phyloP scores from a whole-genome alignment of 2,113 vertebrate genomes.

The Andinoacara biseriatus region DNA sequence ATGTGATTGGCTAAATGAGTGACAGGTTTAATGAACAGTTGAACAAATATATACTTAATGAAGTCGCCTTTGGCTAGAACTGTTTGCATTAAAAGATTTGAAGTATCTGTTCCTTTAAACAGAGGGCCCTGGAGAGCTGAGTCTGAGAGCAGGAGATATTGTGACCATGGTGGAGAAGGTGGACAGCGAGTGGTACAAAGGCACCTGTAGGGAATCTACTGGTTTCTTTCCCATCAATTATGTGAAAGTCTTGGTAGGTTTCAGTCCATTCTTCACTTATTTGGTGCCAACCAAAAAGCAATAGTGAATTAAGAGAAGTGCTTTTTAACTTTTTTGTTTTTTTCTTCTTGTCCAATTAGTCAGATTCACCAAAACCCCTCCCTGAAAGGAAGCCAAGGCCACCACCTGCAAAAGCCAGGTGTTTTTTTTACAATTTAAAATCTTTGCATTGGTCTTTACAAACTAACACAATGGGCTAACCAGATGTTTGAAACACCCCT shows the following conservation, averaged over 20 bases:
- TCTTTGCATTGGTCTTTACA: neutral
- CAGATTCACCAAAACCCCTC: constrained; percentile 78
- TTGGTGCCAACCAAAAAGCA: neutral
- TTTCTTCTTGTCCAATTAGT: constrained; percentile 63
- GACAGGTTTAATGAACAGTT: neutral
- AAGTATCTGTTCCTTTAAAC: constrained; percentile 3
- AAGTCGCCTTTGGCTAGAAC: neutral
- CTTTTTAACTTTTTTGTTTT: neutral
- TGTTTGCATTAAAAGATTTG: neutral
- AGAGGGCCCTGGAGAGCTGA: constrained; percentile 90
- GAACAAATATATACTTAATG: neutral
- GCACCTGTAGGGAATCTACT: constrained; percentile 83
- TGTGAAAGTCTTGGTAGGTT: constrained; percentile 88
- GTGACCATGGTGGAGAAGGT: constrained; percentile 88
- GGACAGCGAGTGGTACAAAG: constrained; percentile 90
- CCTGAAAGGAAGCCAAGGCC: constrained; percentile 71
- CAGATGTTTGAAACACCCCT: neutral
- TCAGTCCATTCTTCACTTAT: neutral
- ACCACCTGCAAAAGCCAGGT: constrained; percentile 79
- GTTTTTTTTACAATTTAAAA: neutral
- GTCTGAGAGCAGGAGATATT: constrained; percentile 86
- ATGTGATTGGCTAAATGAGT: neutral
- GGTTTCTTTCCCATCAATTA: constrained; percentile 92
- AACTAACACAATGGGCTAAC: neutral
- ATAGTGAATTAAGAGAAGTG: neutral